Evolutionary conservation across 2,888 invertebrate species (phyloP).

Genomic region (Oxystoma pomonae): DNA sequence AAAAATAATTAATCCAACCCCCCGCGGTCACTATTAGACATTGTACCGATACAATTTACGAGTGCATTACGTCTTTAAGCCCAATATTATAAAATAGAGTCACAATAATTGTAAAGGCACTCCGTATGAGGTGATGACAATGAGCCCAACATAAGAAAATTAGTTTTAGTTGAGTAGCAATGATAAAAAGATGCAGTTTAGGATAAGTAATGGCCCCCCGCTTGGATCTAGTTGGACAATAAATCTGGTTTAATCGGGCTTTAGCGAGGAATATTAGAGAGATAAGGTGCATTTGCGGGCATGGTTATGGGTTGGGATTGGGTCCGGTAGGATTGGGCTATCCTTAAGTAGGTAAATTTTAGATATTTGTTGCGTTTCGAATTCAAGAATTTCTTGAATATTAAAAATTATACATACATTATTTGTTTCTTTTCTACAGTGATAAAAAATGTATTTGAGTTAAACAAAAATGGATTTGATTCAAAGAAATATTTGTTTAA

Average conservation of each 20-base stretch:
- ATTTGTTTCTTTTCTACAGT: no score
- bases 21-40: neutral
- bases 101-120: constrained; percentile 12
- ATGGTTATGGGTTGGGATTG: constrained; percentile 3
- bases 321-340: constrained; percentile 6
- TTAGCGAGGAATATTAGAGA: constrained; percentile 33
- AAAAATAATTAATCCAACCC: neutral
- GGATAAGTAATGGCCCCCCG: constrained; percentile 48
- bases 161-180: constrained; percentile 44
- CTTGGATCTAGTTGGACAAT: constrained; percentile 35
- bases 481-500: no score
- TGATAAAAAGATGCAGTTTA: constrained; percentile 47
- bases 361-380: no score
- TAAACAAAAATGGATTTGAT: no score
- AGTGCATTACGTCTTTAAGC: neutral
- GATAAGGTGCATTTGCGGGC: neutral
- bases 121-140: constrained; percentile 30
- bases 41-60: neutral
- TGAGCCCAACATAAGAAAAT: constrained; percentile 40
- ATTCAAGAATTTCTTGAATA: no score
- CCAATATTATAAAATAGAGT: neutral
- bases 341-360: no score
- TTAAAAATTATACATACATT: no score
- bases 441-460: no score
- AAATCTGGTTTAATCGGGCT: constrained; percentile 30